A percentile compares a stretch with the other conserved stretches of the same genome.
Evolutionary conservation across 2,113 vertebrate genomes (phyloP).

Genomic region (Struthio camelus): DNA sequence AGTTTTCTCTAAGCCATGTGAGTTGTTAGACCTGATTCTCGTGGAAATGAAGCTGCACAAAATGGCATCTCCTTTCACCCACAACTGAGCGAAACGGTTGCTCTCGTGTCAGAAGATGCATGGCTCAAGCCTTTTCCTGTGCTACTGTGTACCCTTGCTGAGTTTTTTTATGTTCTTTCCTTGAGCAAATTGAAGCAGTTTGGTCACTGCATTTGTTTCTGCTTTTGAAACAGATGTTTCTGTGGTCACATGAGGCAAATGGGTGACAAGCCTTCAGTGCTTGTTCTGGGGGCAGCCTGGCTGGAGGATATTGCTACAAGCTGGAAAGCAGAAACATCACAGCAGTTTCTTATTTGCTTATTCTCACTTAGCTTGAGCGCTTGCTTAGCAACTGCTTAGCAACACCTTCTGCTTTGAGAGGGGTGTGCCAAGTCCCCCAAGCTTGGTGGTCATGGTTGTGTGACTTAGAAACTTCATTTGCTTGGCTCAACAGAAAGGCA

Average conservation of each 20-base stretch:
- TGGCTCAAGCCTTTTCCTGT: background rate
- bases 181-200: background rate
- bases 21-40: background rate
- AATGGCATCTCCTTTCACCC: background rate
- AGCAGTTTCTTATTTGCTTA: background rate
- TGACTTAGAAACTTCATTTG: background rate
- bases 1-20: background rate
- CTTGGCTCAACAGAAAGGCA: background rate
- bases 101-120: background rate
- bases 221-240: background rate
- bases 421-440: background rate
- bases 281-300: background rate
- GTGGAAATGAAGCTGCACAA: background rate
- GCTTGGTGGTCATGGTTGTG: background rate
- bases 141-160: background rate
- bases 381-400: background rate
- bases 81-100: background rate
- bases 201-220: background rate
- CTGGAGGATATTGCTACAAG: background rate
- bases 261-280: background rate
- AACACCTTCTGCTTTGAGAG: background rate
- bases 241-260: fast-evolving
- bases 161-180: background rate
- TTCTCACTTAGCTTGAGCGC: background rate
- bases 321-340: background rate